Conservation (phyloP, 1,140 invertebrate species). For the Chironomus tepperi region DNA sequence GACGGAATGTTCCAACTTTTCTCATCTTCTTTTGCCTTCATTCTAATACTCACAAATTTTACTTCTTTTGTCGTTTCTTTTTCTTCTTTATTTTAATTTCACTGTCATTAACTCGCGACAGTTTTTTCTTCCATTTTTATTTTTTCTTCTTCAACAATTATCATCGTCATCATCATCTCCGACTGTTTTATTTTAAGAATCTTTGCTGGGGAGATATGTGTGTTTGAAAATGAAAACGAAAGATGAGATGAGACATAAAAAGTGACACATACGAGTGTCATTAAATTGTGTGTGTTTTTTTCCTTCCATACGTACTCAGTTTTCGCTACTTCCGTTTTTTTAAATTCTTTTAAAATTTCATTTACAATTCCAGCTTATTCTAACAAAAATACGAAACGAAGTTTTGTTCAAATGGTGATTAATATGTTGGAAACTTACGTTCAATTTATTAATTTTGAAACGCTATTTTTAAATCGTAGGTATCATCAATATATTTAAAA, state of each 20-base stretch:
- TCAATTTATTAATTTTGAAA: too few species aligned
- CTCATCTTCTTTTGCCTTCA: not conserved
- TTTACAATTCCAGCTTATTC: too few species aligned
- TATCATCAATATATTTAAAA: too few species aligned
- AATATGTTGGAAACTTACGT: too few species aligned
- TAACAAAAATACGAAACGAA: too few species aligned
- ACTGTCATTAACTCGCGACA: slow-evolving; percentile 11
- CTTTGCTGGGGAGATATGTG: not conserved
- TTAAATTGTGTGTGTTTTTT: not conserved
- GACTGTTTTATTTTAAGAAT: not conserved
- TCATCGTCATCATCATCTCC: not conserved
- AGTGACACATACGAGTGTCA: slow-evolving; percentile 5
- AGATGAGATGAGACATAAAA: not conserved
- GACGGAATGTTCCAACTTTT: not conserved
- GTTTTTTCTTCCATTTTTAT: not conserved
- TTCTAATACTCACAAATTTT: not conserved
- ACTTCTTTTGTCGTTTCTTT: not conserved
- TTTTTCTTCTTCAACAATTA: not conserved
- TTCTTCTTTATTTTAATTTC: not conserved
- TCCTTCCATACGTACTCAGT: not conserved
- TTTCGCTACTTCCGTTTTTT: not conserved
- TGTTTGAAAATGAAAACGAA: not conserved
- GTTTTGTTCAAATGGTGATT: too few species aligned
- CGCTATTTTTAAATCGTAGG: too few species aligned
- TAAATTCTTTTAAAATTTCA: too few species aligned